These are phyloP conservation scores for Halictus quadricinctus DNA, from an alignment of 2,888 invertebrate species.

Conservation along the genomic window DNA sequence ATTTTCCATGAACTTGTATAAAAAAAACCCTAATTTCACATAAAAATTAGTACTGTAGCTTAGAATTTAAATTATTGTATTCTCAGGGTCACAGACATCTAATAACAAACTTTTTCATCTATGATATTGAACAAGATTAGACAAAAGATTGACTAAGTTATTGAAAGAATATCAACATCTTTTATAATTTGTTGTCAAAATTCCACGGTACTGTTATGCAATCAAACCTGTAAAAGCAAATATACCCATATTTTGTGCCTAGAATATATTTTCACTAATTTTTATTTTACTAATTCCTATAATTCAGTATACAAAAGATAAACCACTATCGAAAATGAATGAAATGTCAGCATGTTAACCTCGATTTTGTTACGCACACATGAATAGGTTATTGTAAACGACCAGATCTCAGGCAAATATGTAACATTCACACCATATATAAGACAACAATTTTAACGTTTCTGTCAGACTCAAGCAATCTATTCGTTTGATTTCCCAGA, in stretches of 20 bases:
- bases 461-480: conserved; percentile 37
- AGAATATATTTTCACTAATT: background rate
- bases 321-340: background rate
- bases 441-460: conserved; percentile 20
- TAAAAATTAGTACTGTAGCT: too few relatives aligned
- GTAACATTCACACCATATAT: background rate
- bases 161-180: background rate
- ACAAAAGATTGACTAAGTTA: background rate
- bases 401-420: background rate
- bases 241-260: background rate
- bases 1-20: too few relatives aligned
- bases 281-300: background rate
- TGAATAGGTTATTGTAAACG: background rate
- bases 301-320: background rate
- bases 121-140: too few relatives aligned
- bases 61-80: too few relatives aligned
- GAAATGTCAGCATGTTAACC: background rate
- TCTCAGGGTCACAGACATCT: too few relatives aligned
- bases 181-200: background rate
- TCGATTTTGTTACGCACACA: background rate
- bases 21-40: too few relatives aligned
- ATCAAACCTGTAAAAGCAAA: background rate
- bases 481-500: conserved; percentile 30
- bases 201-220: background rate
- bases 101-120: too few relatives aligned